Base-by-base conservation (phyloP, 2,113 vertebrate species). In the Solea senegalensis region DNA sequence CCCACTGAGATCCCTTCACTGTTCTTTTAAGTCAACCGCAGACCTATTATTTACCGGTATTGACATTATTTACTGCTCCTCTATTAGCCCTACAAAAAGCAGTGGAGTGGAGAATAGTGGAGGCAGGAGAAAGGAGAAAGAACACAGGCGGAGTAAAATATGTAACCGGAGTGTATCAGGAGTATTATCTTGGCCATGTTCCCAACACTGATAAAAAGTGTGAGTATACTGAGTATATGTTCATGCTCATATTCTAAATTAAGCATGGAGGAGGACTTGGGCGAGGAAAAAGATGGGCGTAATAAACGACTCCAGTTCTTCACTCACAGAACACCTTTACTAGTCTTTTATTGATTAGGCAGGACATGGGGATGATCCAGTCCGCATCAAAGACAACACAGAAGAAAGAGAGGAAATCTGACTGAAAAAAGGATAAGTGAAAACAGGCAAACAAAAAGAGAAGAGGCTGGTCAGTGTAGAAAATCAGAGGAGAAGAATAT, bases 71-170 rank as follows among this genome's bases (percentile, higher is more conserved):
- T 84, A 85, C 76, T 72, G 74, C 81, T 72, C 80, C 82, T 85
- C 78, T 84, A 92, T 93, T 94, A 95, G 90, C 92, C 89, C 90
- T 86, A 80, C 88, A 92, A 90, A 89, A 90, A 89, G 92, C 88
- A 77, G 50, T 67, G 57, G 88, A 83, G 78, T 16, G 40, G 27
- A 72, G 28, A 28, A 14, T 4, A 39, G 48, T 55, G 49, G 87
- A 82, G 56, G n/a, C 53, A 34, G 66, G 48, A 46, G 55, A 56
- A 43, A 7, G 63, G 76, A 64, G 49, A 53, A 48, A 39, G 34
- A 49, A 50, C 43, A 60, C 60, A 63, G 61, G 58, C 27, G 0
- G 64, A 65, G 49, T 58, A 72, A 81, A 75, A 72, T 69, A 79
- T 76, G 53, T 43, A 74, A 80, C 53, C 69, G 67, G 52, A 71